Evolutionary conservation across 2,113 vertebrate genomes (phyloP).

Genomic region (Ophthalmolycus amberensis): DNA sequence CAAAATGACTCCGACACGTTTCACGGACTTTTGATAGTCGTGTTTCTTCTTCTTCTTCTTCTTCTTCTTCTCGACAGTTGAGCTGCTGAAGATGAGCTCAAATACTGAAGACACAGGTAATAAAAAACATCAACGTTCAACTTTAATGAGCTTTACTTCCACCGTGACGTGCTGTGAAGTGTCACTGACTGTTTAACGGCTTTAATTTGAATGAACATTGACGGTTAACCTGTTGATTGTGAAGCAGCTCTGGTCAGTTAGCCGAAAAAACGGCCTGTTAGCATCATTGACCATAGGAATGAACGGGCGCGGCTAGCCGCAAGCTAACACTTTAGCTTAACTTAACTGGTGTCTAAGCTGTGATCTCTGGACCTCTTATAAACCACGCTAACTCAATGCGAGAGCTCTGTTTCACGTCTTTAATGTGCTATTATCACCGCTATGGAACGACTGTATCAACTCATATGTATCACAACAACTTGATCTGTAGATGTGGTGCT

Average conservation of each 20-base stretch:
- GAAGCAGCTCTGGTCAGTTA: neutral
- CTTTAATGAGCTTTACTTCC: conserved; percentile 8
- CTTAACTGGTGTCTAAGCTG: neutral
- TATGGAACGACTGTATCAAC: neutral
- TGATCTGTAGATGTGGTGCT: neutral
- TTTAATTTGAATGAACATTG: neutral
- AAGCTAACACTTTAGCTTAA: conserved; percentile 35
- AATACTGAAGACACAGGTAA: conserved; percentile 65
- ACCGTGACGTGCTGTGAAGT: too few species aligned
- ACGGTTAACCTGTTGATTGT: too few species aligned
- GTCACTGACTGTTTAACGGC: neutral
- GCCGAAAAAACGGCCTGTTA: conserved; percentile 38
- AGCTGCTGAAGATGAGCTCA: conserved; percentile 51
- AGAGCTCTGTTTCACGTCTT: neutral
- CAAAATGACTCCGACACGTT: conserved; percentile 15
- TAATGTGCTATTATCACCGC: neutral
- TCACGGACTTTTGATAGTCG: neutral
- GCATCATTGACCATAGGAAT: conserved; percentile 24
- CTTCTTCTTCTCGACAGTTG: too few species aligned
- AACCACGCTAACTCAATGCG: neutral
- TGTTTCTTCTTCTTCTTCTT: too few species aligned
- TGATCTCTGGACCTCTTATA: neutral
- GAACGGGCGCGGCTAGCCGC: conserved; percentile 41
- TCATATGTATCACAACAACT: neutral
- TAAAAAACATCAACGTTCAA: neutral